Percentiles rank a stretch among this genome's conserved stretches.
Evolutionary conservation across 2,797 vertebrate species (phyloP).

Genomic region (Sardinella longiceps): DNA sequence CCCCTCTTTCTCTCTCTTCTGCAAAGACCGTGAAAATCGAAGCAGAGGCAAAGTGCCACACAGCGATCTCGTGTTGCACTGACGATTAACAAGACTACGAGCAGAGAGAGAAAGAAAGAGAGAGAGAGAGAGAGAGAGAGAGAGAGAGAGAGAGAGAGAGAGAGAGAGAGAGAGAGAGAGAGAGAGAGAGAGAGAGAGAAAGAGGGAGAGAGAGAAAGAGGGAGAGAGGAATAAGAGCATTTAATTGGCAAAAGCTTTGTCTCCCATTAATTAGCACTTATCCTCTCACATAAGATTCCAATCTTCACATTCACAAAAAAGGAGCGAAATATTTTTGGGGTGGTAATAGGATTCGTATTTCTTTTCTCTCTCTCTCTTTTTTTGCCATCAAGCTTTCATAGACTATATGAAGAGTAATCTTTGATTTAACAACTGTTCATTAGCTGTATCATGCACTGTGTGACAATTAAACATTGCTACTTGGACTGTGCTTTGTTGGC

Average conservation of each 20-base stretch:
- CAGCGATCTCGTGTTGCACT: constrained; percentile 77
- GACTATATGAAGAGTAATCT: constrained; percentile 46
- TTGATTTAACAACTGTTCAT: constrained; percentile 56
- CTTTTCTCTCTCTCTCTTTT: not conserved
- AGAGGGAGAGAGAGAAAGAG: constrained; percentile 25
- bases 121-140: constrained; percentile 36
- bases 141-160: constrained; percentile 31
- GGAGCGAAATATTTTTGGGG: constrained; percentile 78
- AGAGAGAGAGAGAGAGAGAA: constrained; percentile 37
- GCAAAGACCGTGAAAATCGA: constrained; percentile 59
- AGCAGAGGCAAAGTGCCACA: constrained; percentile 75
- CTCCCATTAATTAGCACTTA: constrained; percentile 93
- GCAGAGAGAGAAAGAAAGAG: constrained; percentile 38
- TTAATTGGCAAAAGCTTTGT: constrained; percentile 82
- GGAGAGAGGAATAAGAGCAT: constrained; percentile 66
- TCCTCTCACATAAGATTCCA: constrained; percentile 79
- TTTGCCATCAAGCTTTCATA: constrained; percentile 52
- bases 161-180: constrained; percentile 43
- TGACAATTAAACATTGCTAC: not conserved
- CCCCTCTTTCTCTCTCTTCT: constrained; percentile 50
- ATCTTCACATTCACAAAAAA: constrained; percentile 70
- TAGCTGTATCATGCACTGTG: not conserved
- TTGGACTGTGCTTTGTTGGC: constrained; percentile 19
- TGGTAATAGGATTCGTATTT: constrained; percentile 70
- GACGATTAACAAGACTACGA: constrained; percentile 77